Evolutionary conservation across 2,888 invertebrate species (phyloP).

Genomic region (Altica lythri): DNA sequence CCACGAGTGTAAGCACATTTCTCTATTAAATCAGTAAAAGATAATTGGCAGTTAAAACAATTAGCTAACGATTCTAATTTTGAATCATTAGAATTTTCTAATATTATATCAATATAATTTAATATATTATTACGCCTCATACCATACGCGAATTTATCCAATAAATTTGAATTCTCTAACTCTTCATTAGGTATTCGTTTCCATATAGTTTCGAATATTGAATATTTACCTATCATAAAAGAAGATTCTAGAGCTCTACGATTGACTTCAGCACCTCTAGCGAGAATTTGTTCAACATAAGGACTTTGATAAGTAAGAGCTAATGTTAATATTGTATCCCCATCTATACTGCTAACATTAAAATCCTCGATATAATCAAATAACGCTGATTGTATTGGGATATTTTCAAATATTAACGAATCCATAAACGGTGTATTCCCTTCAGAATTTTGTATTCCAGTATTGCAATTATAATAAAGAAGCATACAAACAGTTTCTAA

Average conservation of each 20-base stretch:
- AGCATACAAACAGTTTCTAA: conserved; percentile 41
- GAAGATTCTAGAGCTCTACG: background rate
- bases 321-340: conserved; percentile 35
- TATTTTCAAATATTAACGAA: conserved; percentile 34
- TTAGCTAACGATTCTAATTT: background rate
- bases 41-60: background rate
- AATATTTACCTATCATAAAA: conserved; percentile 4
- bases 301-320: conserved; percentile 35
- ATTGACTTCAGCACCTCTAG: conserved; percentile 33
- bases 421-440: conserved; percentile 19
- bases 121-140: background rate
- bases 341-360: conserved; percentile 33
- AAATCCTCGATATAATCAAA: conserved; percentile 41
- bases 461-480: conserved; percentile 42
- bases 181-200: background rate
- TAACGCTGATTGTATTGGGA: conserved; percentile 34
- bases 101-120: conserved; percentile 8
- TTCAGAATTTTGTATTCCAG: conserved; percentile 22
- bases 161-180: background rate
- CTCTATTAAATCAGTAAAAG: background rate
- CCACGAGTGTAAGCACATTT: background rate
- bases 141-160: conserved; percentile 3
- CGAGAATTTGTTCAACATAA: conserved; percentile 36
- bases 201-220: conserved; percentile 4
- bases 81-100: conserved; percentile 5